Percentiles rank a stretch among this genome's conserved stretches.
phyloP scores from a whole-genome alignment of 2,888 invertebrate species.

The Philereme transversata region DNA sequence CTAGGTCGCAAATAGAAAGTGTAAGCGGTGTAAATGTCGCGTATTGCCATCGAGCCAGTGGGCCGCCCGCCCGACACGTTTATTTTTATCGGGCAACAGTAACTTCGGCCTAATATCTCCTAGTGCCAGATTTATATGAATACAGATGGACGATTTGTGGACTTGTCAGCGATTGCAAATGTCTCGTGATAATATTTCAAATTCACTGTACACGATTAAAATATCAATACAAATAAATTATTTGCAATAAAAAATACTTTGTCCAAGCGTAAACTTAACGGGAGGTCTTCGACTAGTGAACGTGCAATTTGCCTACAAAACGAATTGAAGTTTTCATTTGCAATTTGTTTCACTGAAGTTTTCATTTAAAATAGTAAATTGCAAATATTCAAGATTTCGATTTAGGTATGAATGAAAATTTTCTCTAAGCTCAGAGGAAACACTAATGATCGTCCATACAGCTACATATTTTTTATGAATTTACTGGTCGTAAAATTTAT shows the following conservation, averaged over 20 bases:
- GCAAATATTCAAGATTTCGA: not conserved
- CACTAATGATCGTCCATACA: constrained; percentile 8
- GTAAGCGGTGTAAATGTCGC: constrained; percentile 75
- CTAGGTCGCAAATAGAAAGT: constrained; percentile 72
- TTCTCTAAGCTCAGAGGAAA: not conserved
- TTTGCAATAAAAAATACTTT: too few relatives aligned
- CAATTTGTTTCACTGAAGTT: constrained; percentile 1
- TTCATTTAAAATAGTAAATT: not conserved
- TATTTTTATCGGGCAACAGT: constrained; percentile 66
- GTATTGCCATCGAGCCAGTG: constrained; percentile 43
- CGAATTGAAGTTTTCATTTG: not conserved
- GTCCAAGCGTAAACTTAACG: too few relatives aligned
- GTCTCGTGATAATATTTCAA: too few relatives aligned
- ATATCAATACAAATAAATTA: too few relatives aligned
- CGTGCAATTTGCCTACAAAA: too few relatives aligned
- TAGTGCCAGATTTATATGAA: constrained; percentile 64
- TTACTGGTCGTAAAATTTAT: constrained; percentile 32
- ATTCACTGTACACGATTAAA: too few relatives aligned
- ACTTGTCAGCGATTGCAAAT: constrained; percentile 4
- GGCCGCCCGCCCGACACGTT: constrained; percentile 49
- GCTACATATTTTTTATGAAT: constrained; percentile 20
- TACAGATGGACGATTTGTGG: constrained; percentile 55
- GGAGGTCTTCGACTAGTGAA: not conserved
- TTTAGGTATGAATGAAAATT: not conserved
- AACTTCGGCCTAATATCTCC: constrained; percentile 62